Evolutionary conservation across 2,888 invertebrate genomes (phyloP).

Genomic region (Apantesis nais): DNA sequence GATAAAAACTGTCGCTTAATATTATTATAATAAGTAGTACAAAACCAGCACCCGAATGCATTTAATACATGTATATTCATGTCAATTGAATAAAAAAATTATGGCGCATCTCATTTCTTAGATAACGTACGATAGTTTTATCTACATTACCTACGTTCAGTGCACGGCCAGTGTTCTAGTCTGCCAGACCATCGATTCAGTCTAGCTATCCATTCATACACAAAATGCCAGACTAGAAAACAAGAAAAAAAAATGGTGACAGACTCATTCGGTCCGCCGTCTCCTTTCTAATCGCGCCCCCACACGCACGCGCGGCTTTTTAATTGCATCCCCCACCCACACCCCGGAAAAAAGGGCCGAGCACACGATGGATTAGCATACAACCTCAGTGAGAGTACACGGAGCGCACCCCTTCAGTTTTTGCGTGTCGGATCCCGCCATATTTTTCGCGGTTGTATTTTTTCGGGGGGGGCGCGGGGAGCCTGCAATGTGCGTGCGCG

Average conservation of each 20-base stretch:
- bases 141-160: conserved; percentile 41
- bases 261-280: conserved; percentile 81
- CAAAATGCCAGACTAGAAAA: conserved; percentile 80
- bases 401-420: conserved; percentile 81
- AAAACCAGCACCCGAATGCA: conserved; percentile 29
- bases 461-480: conserved; percentile 63
- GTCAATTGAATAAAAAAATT: conserved; percentile 28
- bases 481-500: conserved; percentile 72
- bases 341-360: conserved; percentile 81
- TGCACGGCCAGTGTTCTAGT: conserved; percentile 42
- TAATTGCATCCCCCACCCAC: conserved; percentile 81
- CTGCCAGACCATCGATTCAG: conserved; percentile 45
- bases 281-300: conserved; percentile 84
- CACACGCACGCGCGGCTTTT: conserved; percentile 85
- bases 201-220: conserved; percentile 48
- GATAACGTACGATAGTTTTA: conserved; percentile 44
- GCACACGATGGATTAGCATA: conserved; percentile 84
- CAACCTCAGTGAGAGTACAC: conserved; percentile 76
- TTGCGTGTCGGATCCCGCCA: conserved; percentile 79
- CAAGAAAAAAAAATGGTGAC: conserved; percentile 79
- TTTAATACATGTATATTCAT: conserved; percentile 27
- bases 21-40: neutral
- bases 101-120: conserved; percentile 40
- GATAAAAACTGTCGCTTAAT: neutral
- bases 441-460: conserved; percentile 75